Evolutionary conservation across 1,140 invertebrate genomes (phyloP).

Genomic region (Lucilia sericata): DNA sequence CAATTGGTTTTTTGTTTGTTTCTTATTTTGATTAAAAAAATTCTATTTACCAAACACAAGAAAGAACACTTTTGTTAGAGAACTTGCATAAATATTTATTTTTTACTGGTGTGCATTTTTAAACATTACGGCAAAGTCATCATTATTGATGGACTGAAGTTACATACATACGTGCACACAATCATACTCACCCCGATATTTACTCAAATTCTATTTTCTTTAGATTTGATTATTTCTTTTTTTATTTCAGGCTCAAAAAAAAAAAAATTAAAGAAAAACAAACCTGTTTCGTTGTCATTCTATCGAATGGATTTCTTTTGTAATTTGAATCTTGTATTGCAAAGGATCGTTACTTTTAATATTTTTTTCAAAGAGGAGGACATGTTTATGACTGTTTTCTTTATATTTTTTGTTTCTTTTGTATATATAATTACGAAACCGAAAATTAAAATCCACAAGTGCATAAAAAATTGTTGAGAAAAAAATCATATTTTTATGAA

Average conservation of each 20-base stretch:
- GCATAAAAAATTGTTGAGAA: neutral
- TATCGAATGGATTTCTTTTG: neutral
- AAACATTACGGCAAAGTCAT: neutral
- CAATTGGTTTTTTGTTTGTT: neutral
- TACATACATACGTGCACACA: neutral
- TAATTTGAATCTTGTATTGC: neutral
- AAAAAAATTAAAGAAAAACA: neutral
- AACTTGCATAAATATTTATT: neutral
- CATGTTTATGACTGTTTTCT: neutral
- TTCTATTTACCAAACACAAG: neutral
- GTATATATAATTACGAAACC: neutral
- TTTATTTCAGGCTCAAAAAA: neutral
- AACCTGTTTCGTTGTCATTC: neutral
- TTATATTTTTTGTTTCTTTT: neutral
- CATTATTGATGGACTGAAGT: neutral
- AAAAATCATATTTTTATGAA: neutral
- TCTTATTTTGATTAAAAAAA: constrained; percentile 4
- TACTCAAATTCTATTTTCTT: neutral
- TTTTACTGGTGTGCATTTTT: neutral
- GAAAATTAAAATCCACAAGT: neutral
- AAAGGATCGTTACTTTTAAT: neutral
- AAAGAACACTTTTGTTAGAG: too few species aligned
- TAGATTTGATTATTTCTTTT: neutral
- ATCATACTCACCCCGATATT: neutral
- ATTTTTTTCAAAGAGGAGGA: neutral